A percentile compares a stretch with the other conserved stretches of the same genome.
These are phyloP conservation scores for Bombyx mandarina DNA, from an alignment of 1,140 invertebrate genomes.

Conservation along the genomic window DNA sequence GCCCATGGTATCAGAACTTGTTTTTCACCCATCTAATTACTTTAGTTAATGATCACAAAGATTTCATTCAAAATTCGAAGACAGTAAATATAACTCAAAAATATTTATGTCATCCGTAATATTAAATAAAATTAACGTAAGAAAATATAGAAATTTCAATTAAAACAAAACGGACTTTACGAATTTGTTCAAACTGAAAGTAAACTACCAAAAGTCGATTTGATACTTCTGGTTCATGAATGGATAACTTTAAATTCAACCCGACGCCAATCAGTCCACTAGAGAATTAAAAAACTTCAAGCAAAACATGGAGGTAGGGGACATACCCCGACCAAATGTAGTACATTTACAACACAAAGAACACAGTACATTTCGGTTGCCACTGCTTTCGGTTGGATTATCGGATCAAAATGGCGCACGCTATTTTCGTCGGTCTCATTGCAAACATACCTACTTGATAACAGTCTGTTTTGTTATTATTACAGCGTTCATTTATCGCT, in stretches of 20 bases:
- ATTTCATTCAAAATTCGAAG: no score
- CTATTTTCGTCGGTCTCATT: not conserved
- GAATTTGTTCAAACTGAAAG: not conserved
- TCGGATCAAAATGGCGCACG: not conserved
- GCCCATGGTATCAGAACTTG: no score
- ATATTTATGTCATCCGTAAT: no score
- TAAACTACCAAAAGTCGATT: not conserved
- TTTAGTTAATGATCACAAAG: no score
- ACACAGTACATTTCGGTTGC: not conserved
- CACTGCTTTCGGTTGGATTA: no score
- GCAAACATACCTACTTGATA: slow-evolving; percentile 2
- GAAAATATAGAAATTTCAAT: no score
- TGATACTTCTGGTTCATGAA: not conserved
- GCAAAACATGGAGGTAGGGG: slow-evolving; percentile 52
- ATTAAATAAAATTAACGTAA: no score
- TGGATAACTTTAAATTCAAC: slow-evolving; percentile 19
- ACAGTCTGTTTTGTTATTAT: slow-evolving; percentile 6
- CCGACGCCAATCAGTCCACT: slow-evolving; percentile 26
- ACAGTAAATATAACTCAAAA: no score
- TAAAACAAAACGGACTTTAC: not conserved
- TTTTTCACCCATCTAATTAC: no score
- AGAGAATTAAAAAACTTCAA: slow-evolving; percentile 36
- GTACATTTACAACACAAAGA: slow-evolving; percentile 32
- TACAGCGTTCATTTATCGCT: slow-evolving; percentile 2
- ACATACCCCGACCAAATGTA: slow-evolving; percentile 33